A percentile compares a stretch with the other conserved stretches of the same genome.
phyloP scores from a whole-genome alignment of 2,888 invertebrate species.

The Eupeodes luniger region DNA sequence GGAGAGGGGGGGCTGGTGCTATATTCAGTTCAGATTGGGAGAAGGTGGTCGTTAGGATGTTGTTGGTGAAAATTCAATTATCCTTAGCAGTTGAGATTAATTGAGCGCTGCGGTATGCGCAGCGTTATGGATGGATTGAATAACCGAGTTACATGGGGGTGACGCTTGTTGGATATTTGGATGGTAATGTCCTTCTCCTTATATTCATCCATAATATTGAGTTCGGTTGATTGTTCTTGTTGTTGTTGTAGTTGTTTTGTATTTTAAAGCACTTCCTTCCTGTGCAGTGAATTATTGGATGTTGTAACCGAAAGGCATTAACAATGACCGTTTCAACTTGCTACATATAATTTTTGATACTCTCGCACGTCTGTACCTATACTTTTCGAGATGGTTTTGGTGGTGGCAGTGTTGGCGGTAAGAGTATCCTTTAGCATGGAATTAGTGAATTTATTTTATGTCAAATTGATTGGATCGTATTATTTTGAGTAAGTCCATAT shows the following conservation, averaged over 20 bases:
- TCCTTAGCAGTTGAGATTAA: conserved; percentile 75
- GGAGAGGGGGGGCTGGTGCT: not conserved
- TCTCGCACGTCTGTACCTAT: not conserved
- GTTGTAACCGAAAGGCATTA: conserved; percentile 63
- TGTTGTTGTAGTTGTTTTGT: conserved; percentile 10
- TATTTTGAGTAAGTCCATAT: conserved; percentile 63
- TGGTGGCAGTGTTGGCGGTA: not conserved
- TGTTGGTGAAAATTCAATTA: conserved; percentile 75
- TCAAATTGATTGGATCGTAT: conserved; percentile 74
- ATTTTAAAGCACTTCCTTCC: conserved; percentile 28
- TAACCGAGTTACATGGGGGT: conserved; percentile 54
- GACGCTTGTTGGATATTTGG: not conserved
- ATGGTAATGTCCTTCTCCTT: conserved; percentile 5
- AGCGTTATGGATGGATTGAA: conserved; percentile 72
- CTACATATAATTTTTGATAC: conserved; percentile 37
- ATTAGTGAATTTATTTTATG: conserved; percentile 67
- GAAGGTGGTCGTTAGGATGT: conserved; percentile 44
- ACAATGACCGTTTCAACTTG: conserved; percentile 59
- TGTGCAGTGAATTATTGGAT: conserved; percentile 62
- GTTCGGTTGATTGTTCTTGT: conserved; percentile 17
- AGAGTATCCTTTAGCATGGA: conserved; percentile 54
- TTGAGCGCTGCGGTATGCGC: conserved; percentile 68
- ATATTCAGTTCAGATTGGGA: conserved; percentile 9
- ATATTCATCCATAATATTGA: not conserved
- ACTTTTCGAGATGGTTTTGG: too few relatives aligned